Percentiles rank a stretch among this genome's conserved stretches.
Evolutionary conservation across 2,797 vertebrate species (phyloP).

Genomic region (Cirrhinus molitorella): DNA sequence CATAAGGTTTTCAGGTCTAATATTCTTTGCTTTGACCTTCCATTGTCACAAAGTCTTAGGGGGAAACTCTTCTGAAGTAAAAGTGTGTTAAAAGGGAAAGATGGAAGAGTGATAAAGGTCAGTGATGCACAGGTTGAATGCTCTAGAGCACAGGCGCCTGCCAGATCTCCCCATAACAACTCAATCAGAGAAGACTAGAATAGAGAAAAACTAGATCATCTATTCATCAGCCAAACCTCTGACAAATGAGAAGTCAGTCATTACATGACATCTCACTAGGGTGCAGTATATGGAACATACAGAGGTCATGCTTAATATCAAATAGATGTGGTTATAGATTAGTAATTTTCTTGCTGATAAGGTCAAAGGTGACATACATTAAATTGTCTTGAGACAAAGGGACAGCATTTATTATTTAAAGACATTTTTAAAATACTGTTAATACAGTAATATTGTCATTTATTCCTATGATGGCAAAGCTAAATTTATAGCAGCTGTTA

Average conservation of each 20-base stretch:
- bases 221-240: background rate
- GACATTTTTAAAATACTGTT: no score
- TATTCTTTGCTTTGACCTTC: background rate
- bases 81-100: slow-evolving; percentile 12
- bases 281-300: background rate
- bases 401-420: background rate
- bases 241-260: slow-evolving; percentile 9
- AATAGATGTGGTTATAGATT: slow-evolving; percentile 21
- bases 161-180: slow-evolving; percentile 29
- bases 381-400: background rate
- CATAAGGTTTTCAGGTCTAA: background rate
- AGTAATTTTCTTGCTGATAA: slow-evolving; percentile 2
- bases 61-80: slow-evolving; percentile 13
- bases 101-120: slow-evolving; percentile 27
- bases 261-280: slow-evolving; percentile 15
- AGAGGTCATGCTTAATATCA: slow-evolving; percentile 1
- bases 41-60: background rate
- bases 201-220: slow-evolving; percentile 31
- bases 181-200: slow-evolving; percentile 21
- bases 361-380: background rate
- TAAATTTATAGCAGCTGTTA: no score
- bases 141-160: slow-evolving; percentile 35
- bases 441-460: no score
- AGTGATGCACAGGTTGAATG: slow-evolving; percentile 34
- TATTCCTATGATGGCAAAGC: no score